Evolutionary conservation across 2,797 vertebrate species (phyloP).

Genomic region (Oryzias dopingdopingensis): DNA sequence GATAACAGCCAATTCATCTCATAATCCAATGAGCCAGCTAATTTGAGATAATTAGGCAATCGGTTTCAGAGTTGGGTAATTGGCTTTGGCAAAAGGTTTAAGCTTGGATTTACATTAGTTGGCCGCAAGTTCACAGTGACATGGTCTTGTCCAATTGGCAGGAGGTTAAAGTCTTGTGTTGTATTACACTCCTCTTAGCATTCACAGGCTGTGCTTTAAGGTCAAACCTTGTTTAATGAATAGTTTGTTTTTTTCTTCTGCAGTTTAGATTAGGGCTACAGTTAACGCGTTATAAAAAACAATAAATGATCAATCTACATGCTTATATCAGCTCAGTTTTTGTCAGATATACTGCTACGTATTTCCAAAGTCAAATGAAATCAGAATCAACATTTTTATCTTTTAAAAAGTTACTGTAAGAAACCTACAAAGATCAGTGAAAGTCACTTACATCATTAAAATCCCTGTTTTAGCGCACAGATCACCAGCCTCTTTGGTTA

Average conservation of each 20-base stretch:
- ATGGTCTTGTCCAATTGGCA: slow-evolving; percentile 18
- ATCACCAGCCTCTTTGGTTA: background rate
- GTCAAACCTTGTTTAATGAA: slow-evolving; percentile 21
- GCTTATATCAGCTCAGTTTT: no score
- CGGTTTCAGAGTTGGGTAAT: slow-evolving; percentile 40
- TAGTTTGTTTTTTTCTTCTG: no score
- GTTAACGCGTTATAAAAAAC: no score
- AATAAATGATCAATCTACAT: no score
- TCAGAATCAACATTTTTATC: no score
- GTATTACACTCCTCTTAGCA: slow-evolving; percentile 35
- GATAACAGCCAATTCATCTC: slow-evolving; percentile 55
- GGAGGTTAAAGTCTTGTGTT: slow-evolving; percentile 12
- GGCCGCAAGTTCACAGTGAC: slow-evolving; percentile 34
- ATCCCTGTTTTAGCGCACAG: background rate
- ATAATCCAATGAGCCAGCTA: slow-evolving; percentile 58
- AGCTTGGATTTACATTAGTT: slow-evolving; percentile 37
- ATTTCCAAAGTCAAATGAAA: no score
- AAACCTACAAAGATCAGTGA: no score
- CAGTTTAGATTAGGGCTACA: no score
- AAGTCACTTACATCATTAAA: no score
- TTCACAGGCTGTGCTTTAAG: slow-evolving; percentile 29
- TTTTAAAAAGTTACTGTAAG: no score
- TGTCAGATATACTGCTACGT: no score
- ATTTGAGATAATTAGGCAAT: slow-evolving; percentile 55
- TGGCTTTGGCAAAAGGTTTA: slow-evolving; percentile 49